phyloP scores from a whole-genome alignment of 2,113 vertebrate species.

The Embiotoca jacksoni region DNA sequence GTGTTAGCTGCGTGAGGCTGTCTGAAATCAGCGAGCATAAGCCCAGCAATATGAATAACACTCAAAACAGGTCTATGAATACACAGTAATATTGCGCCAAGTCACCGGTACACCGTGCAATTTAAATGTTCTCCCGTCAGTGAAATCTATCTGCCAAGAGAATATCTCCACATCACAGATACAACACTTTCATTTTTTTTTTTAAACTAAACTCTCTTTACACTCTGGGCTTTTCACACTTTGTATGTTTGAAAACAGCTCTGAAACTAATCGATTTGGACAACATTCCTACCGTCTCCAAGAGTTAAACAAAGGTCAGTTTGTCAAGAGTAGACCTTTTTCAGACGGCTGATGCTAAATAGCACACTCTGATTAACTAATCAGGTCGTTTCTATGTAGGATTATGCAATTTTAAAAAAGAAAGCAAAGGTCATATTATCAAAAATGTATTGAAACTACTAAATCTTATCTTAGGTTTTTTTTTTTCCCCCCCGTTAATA shows the following conservation, averaged over 20 bases:
- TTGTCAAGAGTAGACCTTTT: slow-evolving; percentile 47
- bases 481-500: slow-evolving; percentile 4
- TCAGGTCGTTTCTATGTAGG: neutral
- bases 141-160: slow-evolving; percentile 25
- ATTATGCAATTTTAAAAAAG: slow-evolving; percentile 24
- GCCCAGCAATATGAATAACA: slow-evolving; percentile 6
- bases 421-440: slow-evolving; percentile 45
- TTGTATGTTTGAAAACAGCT: slow-evolving; percentile 7
- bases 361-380: slow-evolving; percentile 45
- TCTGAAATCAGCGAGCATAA: neutral
- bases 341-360: slow-evolving; percentile 26
- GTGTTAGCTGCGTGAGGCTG: neutral
- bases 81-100: slow-evolving; percentile 3
- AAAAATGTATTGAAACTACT: slow-evolving; percentile 14
- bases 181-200: slow-evolving; percentile 10
- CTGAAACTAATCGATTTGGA: slow-evolving; percentile 38
- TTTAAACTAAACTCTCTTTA: slow-evolving; percentile 11
- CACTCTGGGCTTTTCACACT: slow-evolving; percentile 44
- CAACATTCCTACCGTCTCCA: neutral
- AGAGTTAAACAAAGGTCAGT: slow-evolving; percentile 52
- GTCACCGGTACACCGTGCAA: slow-evolving; percentile 1
- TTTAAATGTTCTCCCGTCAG: slow-evolving; percentile 24
- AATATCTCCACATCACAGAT: slow-evolving; percentile 35
- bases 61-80: slow-evolving; percentile 29
- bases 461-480: slow-evolving; percentile 14